These are phyloP conservation scores for Drosophila mimica DNA, from an alignment of 2,888 invertebrate species.

Conservation along the genomic window DNA sequence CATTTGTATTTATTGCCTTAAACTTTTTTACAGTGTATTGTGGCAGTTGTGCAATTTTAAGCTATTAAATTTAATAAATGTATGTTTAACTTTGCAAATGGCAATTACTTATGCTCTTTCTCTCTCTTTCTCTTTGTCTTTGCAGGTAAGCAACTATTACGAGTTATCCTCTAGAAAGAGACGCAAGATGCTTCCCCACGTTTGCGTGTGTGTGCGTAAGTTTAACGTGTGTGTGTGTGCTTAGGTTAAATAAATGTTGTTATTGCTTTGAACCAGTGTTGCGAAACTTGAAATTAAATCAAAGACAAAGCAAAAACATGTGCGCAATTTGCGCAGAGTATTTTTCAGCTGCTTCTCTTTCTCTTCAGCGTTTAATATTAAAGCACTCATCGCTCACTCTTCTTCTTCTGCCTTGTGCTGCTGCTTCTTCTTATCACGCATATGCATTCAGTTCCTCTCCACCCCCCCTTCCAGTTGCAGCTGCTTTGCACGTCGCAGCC, in stretches of 20 bases:
- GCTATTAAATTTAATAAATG: conserved; percentile 10
- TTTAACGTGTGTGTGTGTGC: conserved; percentile 33
- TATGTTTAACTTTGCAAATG: neutral
- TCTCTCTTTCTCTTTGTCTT: conserved; percentile 37
- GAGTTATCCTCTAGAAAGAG: conserved; percentile 9
- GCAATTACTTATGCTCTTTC: conserved; percentile 28
- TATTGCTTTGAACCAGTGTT: conserved; percentile 29
- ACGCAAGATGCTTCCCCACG: conserved; percentile 9
- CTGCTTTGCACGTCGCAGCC: conserved; percentile 65
- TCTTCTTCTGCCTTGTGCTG: conserved; percentile 10
- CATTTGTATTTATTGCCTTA: neutral
- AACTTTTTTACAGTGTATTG: conserved; percentile 1
- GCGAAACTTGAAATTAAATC: conserved; percentile 73
- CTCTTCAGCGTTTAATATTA: conserved; percentile 49
- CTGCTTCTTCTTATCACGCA: conserved; percentile 64
- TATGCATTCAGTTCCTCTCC: conserved; percentile 46
- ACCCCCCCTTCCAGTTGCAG: neutral
- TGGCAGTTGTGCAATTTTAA: neutral
- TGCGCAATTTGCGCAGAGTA: conserved; percentile 22
- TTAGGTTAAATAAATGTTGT: conserved; percentile 61
- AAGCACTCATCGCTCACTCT: conserved; percentile 20
- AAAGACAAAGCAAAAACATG: conserved; percentile 33
- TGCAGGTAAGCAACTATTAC: conserved; percentile 67
- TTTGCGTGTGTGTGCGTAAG: conserved; percentile 11
- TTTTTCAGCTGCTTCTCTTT: conserved; percentile 1